Evolutionary conservation across 2,797 vertebrate genomes (phyloP), one percentile per base, ranked within the genome.

Genomic region (Gephyroberyx darwinii): DNA sequence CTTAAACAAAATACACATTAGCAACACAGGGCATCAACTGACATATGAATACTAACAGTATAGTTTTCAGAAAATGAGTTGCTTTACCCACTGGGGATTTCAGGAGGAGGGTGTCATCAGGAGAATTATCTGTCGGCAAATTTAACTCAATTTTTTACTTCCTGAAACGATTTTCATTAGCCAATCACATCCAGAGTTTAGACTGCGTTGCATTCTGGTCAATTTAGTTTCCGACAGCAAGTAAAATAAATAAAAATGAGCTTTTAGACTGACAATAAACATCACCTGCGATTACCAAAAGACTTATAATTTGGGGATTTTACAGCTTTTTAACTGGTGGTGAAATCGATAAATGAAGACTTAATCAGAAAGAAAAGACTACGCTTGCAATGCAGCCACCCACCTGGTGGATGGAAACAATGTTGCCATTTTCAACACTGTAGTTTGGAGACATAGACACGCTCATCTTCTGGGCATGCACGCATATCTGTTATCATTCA

Each of bases 61-160:
- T 1, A n/a, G 8, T 7, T 61, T 52, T 19, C 1, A 5, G 4
- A 12, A 39, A 39, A 41, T 20, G 0, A 69, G 19, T 67, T 35
- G 16, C 2, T 50, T 76, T 84, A 86, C 85, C 65, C 69, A 4
- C 2, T 37, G 2, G 0, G n/a, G 69, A 33, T 56, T 33, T 58
- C 39, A 73, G 53, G 3, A 53, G 51, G n/a, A 45, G 55, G 0
- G 13, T 37, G 33, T 70, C 74, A 69, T 65, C 59, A 43, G 61
- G 65, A 64, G 14, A 75, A 69, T 82, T 90, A 86, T 88, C 65
- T 71, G 87, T 90, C 88, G 87, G 85, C 85, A 56, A 86, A 89
- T 41, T 14, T 43, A 79, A 82, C 76, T 65, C 43, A 4, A 54
- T 8, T 14, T 20, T 68, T 50, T 22, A 80, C 87, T 92, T 93